Conservation (phyloP, 2,113 vertebrate species). For the Cathartes aura region DNA sequence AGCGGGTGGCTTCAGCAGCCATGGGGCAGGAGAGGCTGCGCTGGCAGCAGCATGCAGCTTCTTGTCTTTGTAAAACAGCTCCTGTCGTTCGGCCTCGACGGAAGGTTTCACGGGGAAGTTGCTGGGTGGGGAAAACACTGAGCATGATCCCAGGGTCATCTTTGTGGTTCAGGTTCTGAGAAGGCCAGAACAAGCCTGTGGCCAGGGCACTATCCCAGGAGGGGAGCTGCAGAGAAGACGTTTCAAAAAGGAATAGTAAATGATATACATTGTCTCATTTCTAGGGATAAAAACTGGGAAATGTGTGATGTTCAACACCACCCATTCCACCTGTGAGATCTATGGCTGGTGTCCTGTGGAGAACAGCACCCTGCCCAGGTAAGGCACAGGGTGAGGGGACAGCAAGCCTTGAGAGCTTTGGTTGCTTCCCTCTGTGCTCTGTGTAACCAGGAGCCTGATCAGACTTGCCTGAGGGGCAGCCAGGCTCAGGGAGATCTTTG, state of each 20-base stretch:
- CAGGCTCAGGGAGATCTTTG: not conserved
- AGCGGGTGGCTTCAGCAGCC: not conserved
- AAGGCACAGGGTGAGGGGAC: not conserved
- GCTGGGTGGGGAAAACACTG: not conserved
- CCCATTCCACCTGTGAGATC: slow-evolving; percentile 77
- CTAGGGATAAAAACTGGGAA: slow-evolving; percentile 79
- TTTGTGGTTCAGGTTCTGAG: not conserved
- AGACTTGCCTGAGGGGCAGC: not conserved
- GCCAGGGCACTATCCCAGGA: not conserved
- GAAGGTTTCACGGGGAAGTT: not conserved
- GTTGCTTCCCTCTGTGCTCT: not conserved
- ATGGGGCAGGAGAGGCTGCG: fast-evolving
- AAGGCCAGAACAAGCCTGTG: not conserved
- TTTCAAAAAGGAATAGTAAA: not conserved
- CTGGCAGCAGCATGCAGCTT: not conserved
- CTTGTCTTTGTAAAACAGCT: not conserved
- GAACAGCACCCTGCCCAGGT: slow-evolving; percentile 46
- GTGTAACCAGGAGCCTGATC: not conserved
- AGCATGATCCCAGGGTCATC: not conserved
- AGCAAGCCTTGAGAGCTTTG: not conserved
- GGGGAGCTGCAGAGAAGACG: not conserved
- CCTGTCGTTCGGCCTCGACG: fast-evolving
- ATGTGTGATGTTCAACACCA: slow-evolving; percentile 68
- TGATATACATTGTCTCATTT: not conserved
- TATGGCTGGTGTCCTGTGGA: slow-evolving; percentile 80